These are phyloP conservation scores for Lasioglossum leucozonium DNA, from an alignment of 2,888 invertebrate genomes.

Conservation along the genomic window DNA sequence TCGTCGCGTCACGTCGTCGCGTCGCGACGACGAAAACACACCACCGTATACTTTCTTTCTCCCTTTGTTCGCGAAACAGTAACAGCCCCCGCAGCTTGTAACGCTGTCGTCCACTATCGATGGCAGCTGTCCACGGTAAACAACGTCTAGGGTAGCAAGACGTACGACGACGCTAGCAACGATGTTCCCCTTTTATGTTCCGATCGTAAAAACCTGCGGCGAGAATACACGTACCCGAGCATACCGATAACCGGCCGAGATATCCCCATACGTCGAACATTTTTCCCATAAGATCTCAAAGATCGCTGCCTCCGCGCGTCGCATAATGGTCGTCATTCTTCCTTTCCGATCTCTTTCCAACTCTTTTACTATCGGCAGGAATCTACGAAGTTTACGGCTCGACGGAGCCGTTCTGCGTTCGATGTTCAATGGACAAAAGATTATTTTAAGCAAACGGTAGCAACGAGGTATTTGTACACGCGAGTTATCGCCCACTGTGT, in stretches of 20 bases:
- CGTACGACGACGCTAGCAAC: conserved; percentile 29
- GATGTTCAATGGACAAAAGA: background rate
- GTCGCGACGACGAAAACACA: background rate
- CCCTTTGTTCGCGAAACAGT: conserved; percentile 19
- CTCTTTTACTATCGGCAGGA: conserved; percentile 40
- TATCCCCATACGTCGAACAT: conserved; percentile 43
- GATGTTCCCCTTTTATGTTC: conserved; percentile 46
- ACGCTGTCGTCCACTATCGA: conserved; percentile 15
- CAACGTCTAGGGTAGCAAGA: conserved; percentile 44
- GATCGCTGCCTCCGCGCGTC: conserved; percentile 47
- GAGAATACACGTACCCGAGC: conserved; percentile 46
- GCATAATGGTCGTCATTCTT: conserved; percentile 24
- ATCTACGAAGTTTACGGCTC: conserved; percentile 20
- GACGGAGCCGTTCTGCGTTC: background rate
- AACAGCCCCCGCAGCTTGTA: conserved; percentile 21
- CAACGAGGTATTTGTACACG: background rate
- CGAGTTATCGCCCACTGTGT: background rate
- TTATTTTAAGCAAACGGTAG: background rate
- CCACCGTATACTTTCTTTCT: background rate
- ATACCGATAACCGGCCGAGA: conserved; percentile 56
- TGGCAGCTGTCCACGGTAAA: conserved; percentile 55
- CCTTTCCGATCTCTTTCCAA: conserved; percentile 34
- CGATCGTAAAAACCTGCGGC: conserved; percentile 58
- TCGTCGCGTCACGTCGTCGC: background rate
- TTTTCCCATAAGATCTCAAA: conserved; percentile 50